A percentile compares a stretch with the other conserved stretches of the same genome.
These are phyloP conservation scores for Scomber japonicus DNA, from an alignment of 2,113 vertebrate species.

Conservation along the genomic window DNA sequence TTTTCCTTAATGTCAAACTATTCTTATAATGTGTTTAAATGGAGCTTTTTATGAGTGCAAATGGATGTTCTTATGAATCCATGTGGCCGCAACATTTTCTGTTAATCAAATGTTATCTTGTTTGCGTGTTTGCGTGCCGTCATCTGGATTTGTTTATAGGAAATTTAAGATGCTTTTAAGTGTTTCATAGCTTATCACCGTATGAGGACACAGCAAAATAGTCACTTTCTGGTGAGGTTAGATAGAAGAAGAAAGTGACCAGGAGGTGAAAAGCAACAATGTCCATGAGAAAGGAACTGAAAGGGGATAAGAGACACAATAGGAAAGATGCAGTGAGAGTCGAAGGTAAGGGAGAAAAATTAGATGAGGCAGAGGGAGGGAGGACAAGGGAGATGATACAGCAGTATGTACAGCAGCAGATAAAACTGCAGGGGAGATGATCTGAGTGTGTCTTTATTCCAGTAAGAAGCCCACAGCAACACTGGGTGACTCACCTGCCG, in stretches of 20 bases:
- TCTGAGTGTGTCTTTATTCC: slow-evolving; percentile 67
- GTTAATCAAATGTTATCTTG: not conserved
- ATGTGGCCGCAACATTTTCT: not conserved
- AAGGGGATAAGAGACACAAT: not conserved
- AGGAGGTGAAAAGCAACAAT: not conserved
- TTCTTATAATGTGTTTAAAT: not conserved
- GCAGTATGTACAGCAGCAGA: slow-evolving; percentile 53
- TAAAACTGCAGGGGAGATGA: slow-evolving; percentile 59
- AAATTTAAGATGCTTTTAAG: not conserved
- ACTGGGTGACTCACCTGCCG: slow-evolving; percentile 75
- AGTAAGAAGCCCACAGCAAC: slow-evolving; percentile 65
- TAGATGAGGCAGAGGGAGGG: slow-evolving; percentile 8
- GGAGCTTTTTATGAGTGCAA: not conserved
- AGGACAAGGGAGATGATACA: slow-evolving; percentile 49
- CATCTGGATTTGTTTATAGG: not conserved
- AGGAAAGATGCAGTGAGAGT: not conserved
- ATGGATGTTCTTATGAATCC: not conserved
- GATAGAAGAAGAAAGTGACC: not conserved
- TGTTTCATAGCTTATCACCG: not conserved
- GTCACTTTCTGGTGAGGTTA: not conserved
- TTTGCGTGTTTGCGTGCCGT: not conserved
- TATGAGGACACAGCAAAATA: not conserved
- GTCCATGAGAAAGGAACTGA: not conserved
- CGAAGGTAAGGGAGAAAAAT: slow-evolving; percentile 5
- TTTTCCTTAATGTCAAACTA: too few relatives aligned